Conservation (phyloP, 2,888 invertebrate species). For the Crossocerus cetratus region DNA sequence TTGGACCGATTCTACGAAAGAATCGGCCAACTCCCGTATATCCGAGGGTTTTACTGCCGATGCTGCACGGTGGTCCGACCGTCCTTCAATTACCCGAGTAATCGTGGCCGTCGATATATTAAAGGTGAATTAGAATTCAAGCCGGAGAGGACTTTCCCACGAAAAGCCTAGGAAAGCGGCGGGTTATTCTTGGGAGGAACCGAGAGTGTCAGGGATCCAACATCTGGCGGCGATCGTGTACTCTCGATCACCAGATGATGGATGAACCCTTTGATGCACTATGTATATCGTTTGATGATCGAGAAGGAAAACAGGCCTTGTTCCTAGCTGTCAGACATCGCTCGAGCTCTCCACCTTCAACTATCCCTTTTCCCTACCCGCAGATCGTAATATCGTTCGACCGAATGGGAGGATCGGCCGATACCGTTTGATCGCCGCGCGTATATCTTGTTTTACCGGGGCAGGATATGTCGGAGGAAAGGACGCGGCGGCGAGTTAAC, state of each 20-base stretch:
- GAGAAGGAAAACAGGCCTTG: slow-evolving; percentile 8
- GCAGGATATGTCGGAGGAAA: no score
- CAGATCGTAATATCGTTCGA: no score
- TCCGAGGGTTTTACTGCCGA: slow-evolving; percentile 63
- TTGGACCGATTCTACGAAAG: slow-evolving; percentile 50
- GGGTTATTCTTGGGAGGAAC: neutral
- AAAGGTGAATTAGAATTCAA: slow-evolving; percentile 68
- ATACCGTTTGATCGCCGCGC: no score
- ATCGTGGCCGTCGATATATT: slow-evolving; percentile 67
- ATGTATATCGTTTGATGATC: slow-evolving; percentile 7
- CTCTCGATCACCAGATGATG: slow-evolving; percentile 25
- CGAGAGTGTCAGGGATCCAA: slow-evolving; percentile 2
- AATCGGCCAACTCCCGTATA: slow-evolving; percentile 53
- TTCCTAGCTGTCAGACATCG: slow-evolving; percentile 1
- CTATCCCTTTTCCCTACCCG: no score
- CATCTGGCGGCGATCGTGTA: slow-evolving; percentile 25
- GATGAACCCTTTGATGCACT: slow-evolving; percentile 31
- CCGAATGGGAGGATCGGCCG: no score
- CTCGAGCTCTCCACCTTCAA: neutral
- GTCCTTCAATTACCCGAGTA: slow-evolving; percentile 70
- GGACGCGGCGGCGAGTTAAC: no score
- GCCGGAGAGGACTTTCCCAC: slow-evolving; percentile 42
- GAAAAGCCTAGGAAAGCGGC: no score
- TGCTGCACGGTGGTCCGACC: slow-evolving; percentile 65
- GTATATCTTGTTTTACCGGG: no score